Evolutionary conservation across 2,797 vertebrate species (phyloP).

Genomic region (Tolypeutes matacus): DNA sequence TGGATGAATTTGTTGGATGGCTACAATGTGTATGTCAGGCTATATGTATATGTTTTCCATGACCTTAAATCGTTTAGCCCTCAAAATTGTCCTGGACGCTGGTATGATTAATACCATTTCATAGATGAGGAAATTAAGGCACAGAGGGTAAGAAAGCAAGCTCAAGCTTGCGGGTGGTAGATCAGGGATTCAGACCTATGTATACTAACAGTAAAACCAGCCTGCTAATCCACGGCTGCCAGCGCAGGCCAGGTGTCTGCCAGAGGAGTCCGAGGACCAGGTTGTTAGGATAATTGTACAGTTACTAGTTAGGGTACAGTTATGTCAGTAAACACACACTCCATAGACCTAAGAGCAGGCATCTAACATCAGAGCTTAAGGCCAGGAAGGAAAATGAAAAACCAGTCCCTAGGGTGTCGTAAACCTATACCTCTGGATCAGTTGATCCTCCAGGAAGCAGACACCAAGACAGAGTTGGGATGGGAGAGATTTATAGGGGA

Average conservation of each 20-base stretch:
- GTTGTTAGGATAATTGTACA: not conserved
- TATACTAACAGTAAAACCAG: not conserved
- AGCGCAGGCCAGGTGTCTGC: not conserved
- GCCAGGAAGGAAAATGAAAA: not conserved
- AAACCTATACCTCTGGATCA: not conserved
- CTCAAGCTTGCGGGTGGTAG: too few species aligned
- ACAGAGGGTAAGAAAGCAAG: too few species aligned
- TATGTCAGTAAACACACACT: not conserved
- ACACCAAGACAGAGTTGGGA: not conserved
- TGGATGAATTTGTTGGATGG: too few species aligned
- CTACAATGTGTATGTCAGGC: too few species aligned
- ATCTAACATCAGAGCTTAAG: not conserved
- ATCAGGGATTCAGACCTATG: too few species aligned
- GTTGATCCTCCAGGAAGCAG: not conserved
- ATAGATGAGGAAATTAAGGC: too few species aligned
- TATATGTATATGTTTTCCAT: too few species aligned
- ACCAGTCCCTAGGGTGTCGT: too few species aligned
- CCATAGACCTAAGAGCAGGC: not conserved
- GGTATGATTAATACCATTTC: too few species aligned
- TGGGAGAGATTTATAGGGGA: not conserved
- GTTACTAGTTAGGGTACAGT: not conserved
- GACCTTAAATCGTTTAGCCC: too few species aligned
- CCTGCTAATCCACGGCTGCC: not conserved
- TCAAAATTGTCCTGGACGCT: too few species aligned
- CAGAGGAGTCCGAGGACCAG: fast-evolving